phyloP scores from a whole-genome alignment of 2,113 vertebrate genomes.

The Rhinichthys klamathensis region DNA sequence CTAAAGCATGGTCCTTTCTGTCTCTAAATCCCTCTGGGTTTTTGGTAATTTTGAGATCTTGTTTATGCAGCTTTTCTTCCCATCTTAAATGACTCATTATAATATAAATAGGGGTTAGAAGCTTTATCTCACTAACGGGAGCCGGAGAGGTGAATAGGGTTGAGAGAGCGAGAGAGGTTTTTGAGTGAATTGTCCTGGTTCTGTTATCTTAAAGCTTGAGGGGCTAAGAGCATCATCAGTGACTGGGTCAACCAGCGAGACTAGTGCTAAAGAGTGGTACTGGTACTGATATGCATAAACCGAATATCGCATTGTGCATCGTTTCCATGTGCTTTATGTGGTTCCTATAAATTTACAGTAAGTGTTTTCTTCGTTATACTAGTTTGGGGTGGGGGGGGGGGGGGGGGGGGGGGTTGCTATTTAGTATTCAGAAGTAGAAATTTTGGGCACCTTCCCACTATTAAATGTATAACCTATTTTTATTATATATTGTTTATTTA shows the following conservation, averaged over 20 bases:
- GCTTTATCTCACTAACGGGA: constrained; percentile 31
- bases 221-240: background rate
- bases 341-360: constrained; percentile 6
- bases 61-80: constrained; percentile 26
- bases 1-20: background rate
- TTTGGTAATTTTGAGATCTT: constrained; percentile 29
- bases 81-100: constrained; percentile 47
- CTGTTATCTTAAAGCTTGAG: constrained; percentile 10
- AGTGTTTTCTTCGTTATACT: background rate
- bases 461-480: background rate
- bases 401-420: background rate
- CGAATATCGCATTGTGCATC: background rate
- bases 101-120: constrained; percentile 48
- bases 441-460: background rate
- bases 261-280: background rate
- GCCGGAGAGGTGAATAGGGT: constrained; percentile 47
- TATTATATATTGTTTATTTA: too few species aligned
- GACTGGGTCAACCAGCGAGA: background rate
- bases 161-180: constrained; percentile 31
- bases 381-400: background rate
- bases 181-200: constrained; percentile 12
- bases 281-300: background rate
- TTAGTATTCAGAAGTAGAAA: background rate
- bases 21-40: background rate
- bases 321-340: background rate